Evolutionary conservation across 2,888 invertebrate species (phyloP), one percentile per base, ranked within the genome.

Genomic region (Lithophane ornitopus): DNA sequence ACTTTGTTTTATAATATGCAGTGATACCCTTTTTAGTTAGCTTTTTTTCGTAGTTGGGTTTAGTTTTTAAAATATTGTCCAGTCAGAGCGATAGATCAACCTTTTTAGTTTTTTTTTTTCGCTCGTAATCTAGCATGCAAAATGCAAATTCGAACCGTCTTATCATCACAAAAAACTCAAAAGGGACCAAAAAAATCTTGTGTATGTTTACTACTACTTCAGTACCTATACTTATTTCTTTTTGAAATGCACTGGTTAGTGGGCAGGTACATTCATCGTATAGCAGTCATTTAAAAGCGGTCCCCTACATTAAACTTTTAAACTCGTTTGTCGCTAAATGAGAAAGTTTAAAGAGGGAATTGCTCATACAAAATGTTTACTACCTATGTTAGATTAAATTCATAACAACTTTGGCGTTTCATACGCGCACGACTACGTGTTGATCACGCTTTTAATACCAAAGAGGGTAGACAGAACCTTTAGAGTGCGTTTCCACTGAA

Each of bases 261-360:
- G 61, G 16, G 49, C 12, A 46, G 44, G 26, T 34, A 77, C 69
- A 77, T 73, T 67, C 59, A 78, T 58, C 61, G 59, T 65, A 54
- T 58, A 7, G 28, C 59, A 70, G 59, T 73, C 34, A 84, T 83
- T 71, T 74, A 19, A 76, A 78, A 49, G 58, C 44, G 22, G 59
- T 65, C 69, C 39, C 56, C 44, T 56, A 71, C 76, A 85, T 80
- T 52, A 59, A 85, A 77, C 58, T 77, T 83, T 82, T 70, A 61
- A 70, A 76, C 83, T 81, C 58, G 52, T 72, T 79, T 71, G 72
- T 61, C 65, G 65, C 44, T 49, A 70, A 82, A 78, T 71, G 80
- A 59, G 66, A 80, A 81, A 83, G 78, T 83, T 82, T 78, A 61
- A 70, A 81, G 59, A 85, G 80, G 58, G 70, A 72, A 85, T 77